These are phyloP conservation scores for Chlorodrepanis virens DNA, from an alignment of 2,113 vertebrate genomes.

Conservation along the genomic window DNA sequence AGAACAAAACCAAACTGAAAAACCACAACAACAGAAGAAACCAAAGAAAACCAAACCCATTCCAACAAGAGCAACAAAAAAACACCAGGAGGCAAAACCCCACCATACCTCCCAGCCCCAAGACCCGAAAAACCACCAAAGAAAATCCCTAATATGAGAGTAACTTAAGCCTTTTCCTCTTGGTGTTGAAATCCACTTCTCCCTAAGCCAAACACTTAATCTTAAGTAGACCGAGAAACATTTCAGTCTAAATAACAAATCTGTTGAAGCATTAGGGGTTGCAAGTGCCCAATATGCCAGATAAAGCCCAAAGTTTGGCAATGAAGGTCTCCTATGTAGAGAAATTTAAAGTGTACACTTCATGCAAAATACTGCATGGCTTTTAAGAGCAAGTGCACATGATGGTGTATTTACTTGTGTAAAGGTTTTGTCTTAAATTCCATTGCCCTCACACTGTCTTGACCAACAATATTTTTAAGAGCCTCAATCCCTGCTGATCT, in stretches of 20 bases:
- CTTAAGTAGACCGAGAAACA: background rate
- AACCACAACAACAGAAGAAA: background rate
- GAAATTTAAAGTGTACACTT: background rate
- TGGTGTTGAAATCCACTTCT: background rate
- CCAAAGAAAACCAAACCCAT: background rate
- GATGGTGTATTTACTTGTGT: background rate
- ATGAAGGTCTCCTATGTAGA: background rate
- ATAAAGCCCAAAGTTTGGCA: background rate
- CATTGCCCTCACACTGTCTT: background rate
- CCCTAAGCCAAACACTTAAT: background rate
- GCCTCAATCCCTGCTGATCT: background rate
- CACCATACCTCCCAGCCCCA: fast-evolving
- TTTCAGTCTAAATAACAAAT: background rate
- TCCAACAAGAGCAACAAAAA: background rate
- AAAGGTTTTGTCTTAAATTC: background rate
- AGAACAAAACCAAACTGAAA: background rate
- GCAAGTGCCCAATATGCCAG: background rate
- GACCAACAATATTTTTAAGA: background rate
- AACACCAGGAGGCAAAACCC: fast-evolving
- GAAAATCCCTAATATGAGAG: background rate
- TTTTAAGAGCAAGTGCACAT: background rate
- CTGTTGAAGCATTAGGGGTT: background rate
- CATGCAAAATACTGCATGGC: background rate
- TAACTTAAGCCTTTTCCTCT: background rate
- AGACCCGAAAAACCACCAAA: background rate